Evolutionary conservation across 2,113 vertebrate species (phyloP), one percentile per base, ranked within the genome.

Genomic region (Geococcyx californianus): DNA sequence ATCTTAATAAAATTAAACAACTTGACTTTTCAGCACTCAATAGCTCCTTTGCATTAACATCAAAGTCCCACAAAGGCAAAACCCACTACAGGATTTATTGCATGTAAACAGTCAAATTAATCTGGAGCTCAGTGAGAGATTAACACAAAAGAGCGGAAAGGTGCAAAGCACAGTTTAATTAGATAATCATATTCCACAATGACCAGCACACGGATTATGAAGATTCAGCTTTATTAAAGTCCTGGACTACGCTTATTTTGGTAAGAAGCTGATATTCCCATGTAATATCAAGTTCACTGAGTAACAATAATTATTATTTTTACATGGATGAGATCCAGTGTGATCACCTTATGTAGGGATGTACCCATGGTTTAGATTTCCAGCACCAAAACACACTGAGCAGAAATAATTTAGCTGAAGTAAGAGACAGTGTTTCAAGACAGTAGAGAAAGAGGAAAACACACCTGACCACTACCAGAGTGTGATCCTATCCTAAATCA

Each of bases 121-220:
- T 94, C 81, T 10, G 2, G 63, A 87, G 15, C 89, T 94, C 11
- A 1, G 78, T 59, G 54, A 89, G 67, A 93, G 93, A 87, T 60
- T 66, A 93, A 80, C 87, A 94, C 17, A 69, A 67, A 80, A 73
- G 77, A 95, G 42, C 16, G 80, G 75, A 89, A 96, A 94, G 62
- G 78, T 89, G 87, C 33, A 80, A 90, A 96, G 88, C 84, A 83
- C 24, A 42, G 52, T 77, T 83, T 94, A 95, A 95, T 94, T 91
- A 94, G 66, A 94, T 84, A 84, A 95, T 89, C 73, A 91, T 83
- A 91, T 64, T 95, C 69, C 51, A 87, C 92, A 95, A 83, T 74
- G 66, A 77, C 87, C 81, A 91, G 84, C 23, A 62, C 42, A 66
- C 2, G 40, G 77, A 85, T 95, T 93, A 94, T 31, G 25, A 83